Base-by-base conservation (phyloP, 2,113 vertebrate genomes). In the Eptesicus fuscus region DNA sequence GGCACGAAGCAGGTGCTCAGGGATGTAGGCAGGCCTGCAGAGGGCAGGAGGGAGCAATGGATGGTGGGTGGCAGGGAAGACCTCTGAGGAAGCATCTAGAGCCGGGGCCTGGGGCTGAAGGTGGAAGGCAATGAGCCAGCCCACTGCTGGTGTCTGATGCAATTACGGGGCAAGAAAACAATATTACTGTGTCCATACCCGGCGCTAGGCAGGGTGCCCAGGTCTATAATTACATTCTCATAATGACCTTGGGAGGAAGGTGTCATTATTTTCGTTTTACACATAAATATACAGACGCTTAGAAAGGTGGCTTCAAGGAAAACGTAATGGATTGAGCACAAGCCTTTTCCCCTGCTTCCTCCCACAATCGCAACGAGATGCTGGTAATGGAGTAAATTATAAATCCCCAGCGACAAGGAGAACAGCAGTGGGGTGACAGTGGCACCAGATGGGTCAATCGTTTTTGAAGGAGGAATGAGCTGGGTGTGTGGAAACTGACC, bases 161-260 rank as follows among this genome's bases (percentile, higher is more conserved):
- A 85, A 76, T 76, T 53, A 42, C 61, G 12, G 42, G 20, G 1
- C 20, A 71, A 70, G 83, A 44, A 83, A 93, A 67, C n/a, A 51
- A 7, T 83, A 87, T 53, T 56, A 65, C 12, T 73, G 37, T 90
- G 51, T 73, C 13, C 73, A 70, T 87, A 56, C 74, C 44, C 69
- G 42, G 77, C 16, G 6, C 18, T 63, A 40, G 95, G 96, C 83
- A 93, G 40, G 40, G 22, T 84, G 70, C 83, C 87, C 90, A 59
- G 70, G 63, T 59, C 82, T 88, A 23, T 93, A 91, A 96, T 40
- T 77, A 90, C 83, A 93, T 91, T 84, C 35, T 93, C 73, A 22
- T 56, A 76, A 65, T 91, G 78, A 82, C 59, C 73, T 95, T 88
- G 28, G n/a, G 28, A 73, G 40, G n/a, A 93, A 88, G 37, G 32